These are phyloP conservation scores for Hydrochoerus hydrochaeris DNA, from an alignment of 2,113 vertebrate species.

Conservation along the genomic window DNA sequence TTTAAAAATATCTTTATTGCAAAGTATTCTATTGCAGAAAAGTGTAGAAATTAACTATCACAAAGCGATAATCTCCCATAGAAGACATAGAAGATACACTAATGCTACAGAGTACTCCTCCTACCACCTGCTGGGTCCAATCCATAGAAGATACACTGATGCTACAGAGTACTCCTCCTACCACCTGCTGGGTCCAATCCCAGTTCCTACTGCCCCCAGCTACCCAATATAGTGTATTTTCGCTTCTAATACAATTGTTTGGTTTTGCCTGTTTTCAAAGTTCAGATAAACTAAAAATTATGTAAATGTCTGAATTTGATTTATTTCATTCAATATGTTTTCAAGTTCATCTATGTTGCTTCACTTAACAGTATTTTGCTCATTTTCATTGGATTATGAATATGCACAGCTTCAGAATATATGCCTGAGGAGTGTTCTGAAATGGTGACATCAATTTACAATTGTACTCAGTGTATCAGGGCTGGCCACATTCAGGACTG, in stretches of 20 bases:
- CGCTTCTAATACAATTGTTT: background rate
- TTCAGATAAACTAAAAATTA: background rate
- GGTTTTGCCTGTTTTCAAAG: background rate
- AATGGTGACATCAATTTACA: background rate
- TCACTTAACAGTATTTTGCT: background rate
- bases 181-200: background rate
- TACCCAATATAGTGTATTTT: background rate
- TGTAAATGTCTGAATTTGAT: background rate
- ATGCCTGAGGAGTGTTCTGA: background rate
- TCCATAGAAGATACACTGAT: background rate
- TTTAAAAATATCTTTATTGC: background rate
- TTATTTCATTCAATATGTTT: background rate
- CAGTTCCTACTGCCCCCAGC: too few species aligned
- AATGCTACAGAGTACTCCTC: background rate
- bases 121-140: too few species aligned
- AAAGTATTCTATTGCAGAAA: background rate
- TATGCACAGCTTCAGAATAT: background rate
- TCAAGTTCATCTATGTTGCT: background rate
- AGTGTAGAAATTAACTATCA: background rate
- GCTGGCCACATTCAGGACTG: background rate
- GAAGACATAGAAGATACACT: background rate
- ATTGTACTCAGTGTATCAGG: background rate
- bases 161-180: background rate
- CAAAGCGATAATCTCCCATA: background rate
- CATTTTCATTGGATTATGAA: background rate